Percentiles rank a stretch among this genome's conserved stretches.
These are phyloP conservation scores for Cherax destructor DNA, from an alignment of 1,140 invertebrate species.

Conservation along the genomic window DNA sequence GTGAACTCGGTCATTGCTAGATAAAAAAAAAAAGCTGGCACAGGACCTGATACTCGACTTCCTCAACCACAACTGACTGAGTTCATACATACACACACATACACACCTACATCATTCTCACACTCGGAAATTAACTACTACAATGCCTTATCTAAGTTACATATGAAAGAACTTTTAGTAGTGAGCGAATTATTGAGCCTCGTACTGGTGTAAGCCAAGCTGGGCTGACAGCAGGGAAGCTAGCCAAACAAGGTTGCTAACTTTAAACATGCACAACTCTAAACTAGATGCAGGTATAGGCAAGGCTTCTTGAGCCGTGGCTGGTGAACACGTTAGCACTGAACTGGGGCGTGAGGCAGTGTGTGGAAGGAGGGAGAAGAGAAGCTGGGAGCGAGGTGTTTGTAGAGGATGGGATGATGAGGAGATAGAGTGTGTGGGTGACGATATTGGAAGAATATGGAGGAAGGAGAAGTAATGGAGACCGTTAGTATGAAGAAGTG, in stretches of 20 bases:
- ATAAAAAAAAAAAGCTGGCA: no score
- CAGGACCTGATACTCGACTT: no score
- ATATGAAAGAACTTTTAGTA: not conserved
- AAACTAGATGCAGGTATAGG: constrained; percentile 28
- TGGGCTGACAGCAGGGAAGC: not conserved
- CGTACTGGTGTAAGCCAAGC: not conserved
- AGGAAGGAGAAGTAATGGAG: not conserved
- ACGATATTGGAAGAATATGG: no score
- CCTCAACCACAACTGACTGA: not conserved
- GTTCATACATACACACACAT: not conserved
- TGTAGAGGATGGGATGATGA: not conserved
- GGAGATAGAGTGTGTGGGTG: no score
- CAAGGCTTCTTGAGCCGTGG: constrained; percentile 3
- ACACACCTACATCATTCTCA: not conserved
- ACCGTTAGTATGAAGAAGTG: no score
- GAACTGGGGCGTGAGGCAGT: not conserved
- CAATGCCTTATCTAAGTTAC: not conserved
- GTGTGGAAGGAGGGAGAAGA: not conserved
- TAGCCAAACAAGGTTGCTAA: constrained; percentile 11
- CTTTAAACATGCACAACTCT: constrained; percentile 33
- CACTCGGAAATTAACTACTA: not conserved
- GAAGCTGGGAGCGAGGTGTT: no score
- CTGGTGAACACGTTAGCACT: not conserved
- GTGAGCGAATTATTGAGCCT: not conserved
- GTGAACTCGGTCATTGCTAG: no score